phyloP scores from a whole-genome alignment of 2,113 vertebrate species.

The Proteles cristata region DNA sequence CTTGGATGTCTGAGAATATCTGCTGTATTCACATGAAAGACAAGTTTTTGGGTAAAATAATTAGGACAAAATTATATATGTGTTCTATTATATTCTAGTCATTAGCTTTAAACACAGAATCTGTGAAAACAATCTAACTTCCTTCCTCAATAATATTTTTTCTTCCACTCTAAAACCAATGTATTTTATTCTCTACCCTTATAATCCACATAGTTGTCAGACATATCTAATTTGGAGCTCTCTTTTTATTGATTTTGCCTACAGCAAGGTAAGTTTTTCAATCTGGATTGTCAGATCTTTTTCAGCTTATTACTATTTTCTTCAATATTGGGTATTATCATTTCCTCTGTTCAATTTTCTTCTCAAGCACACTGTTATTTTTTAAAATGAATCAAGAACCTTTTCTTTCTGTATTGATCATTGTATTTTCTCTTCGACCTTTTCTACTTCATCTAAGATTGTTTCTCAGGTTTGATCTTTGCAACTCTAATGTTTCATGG shows the following conservation, averaged over 20 bases:
- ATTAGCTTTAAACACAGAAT: background rate
- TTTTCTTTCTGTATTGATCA: background rate
- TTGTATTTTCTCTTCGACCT: background rate
- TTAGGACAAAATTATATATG: background rate
- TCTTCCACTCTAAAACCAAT: background rate
- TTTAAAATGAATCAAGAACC: background rate
- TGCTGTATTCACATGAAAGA: background rate
- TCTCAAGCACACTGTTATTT: constrained; percentile 1
- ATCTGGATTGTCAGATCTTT: background rate
- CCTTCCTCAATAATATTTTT: background rate
- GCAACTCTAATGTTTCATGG: background rate
- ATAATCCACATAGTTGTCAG: background rate
- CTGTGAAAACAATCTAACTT: background rate
- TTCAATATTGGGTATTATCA: background rate
- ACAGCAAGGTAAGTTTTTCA: constrained; percentile 47
- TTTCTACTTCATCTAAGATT: background rate
- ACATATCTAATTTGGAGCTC: background rate
- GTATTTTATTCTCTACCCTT: background rate
- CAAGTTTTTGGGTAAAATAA: background rate
- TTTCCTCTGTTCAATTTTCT: constrained; percentile 11
- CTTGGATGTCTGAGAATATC: background rate
- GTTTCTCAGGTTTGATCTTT: background rate
- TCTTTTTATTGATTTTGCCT: constrained; percentile 51
- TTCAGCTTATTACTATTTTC: background rate
- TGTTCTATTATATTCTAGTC: background rate